Evolutionary conservation across 2,888 invertebrate species (phyloP).

Genomic region (Athalia circularis): DNA sequence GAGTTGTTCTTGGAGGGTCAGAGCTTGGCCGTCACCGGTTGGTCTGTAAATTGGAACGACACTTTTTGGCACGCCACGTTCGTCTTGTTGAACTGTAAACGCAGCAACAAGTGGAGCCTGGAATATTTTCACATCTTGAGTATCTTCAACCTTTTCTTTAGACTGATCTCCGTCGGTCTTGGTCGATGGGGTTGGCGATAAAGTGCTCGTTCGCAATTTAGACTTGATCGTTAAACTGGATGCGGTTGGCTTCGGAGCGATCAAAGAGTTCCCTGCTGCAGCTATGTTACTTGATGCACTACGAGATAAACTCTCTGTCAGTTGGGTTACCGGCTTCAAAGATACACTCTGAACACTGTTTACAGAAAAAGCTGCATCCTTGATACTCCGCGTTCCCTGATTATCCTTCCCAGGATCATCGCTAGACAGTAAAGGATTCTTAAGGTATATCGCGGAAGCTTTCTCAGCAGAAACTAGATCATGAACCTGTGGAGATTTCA

Average conservation of each 20-base stretch:
- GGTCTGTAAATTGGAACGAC: slow-evolving; percentile 84
- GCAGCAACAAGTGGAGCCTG: slow-evolving; percentile 89
- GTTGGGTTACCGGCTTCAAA: slow-evolving; percentile 53
- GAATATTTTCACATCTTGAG: slow-evolving; percentile 85
- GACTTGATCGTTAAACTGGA: slow-evolving; percentile 52
- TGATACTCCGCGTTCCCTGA: slow-evolving; percentile 55
- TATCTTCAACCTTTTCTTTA: slow-evolving; percentile 57
- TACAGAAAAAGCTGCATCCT: slow-evolving; percentile 30
- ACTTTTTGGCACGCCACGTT: slow-evolving; percentile 85
- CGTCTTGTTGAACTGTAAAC: slow-evolving; percentile 90
- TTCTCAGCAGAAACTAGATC: slow-evolving; percentile 57
- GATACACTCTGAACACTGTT: slow-evolving; percentile 54
- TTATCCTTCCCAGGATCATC: slow-evolving; percentile 48
- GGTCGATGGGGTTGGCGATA: slow-evolving; percentile 73
- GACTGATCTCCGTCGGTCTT: slow-evolving; percentile 76
- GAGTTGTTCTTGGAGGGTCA: slow-evolving; percentile 73
- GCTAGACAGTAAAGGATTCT: slow-evolving; percentile 37
- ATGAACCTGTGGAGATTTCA: slow-evolving; percentile 55
- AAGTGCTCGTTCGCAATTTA: neutral
- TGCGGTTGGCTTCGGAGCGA: slow-evolving; percentile 64
- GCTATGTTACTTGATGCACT: slow-evolving; percentile 65
- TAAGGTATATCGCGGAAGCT: slow-evolving; percentile 54
- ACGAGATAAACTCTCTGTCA: slow-evolving; percentile 60
- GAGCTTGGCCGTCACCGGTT: slow-evolving; percentile 66
- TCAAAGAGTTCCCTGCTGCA: slow-evolving; percentile 61